Base-by-base conservation (phyloP, 2,888 invertebrate species). In the Thereva unica region DNA sequence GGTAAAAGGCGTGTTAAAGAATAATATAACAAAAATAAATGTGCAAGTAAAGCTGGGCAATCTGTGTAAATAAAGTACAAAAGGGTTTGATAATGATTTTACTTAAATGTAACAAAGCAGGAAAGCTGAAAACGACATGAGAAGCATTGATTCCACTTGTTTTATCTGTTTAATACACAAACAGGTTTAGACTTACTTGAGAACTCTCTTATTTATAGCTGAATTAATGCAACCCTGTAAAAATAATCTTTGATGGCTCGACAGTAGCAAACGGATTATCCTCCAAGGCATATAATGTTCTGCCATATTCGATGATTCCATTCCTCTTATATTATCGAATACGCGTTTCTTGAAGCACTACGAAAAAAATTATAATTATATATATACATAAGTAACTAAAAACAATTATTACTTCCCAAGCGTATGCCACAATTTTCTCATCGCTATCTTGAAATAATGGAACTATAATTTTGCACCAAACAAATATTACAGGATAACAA, bases 281-380 rank as follows among this genome's bases (percentile, higher is more conserved):
- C 76, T 74, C 80, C 80, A 80, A 8, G 80, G 80, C 75, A 80
- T 76, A 56, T 77, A 77, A 68, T 80, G 77, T 57, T 75, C 76
- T 1, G 80, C 75, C 53, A 74, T 72, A 71, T 79, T 80, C 3
- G 78, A 76, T 67, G 75, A 74, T 65, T 80, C 80, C 53, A 79
- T 71, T 3, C 79, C 75, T 42, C 74, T 73, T 40, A 80, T 74
- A 56, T 80, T 80, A 34, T 73, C 70, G 12, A 80, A 69, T 0
- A 80, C 80, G 61, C 75, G 75, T 0, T 72, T 74, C 56, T 76
- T 74, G 45, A 80, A 80, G 49, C 79, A 79, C 80, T 80, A 23
- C 37, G 67, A 70, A 57, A 55, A 41, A n/a, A 42, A 42, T 4
- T n/a, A 47, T n/a, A 12, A 34, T 50, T 50, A 37, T 40, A 40